Conservation (phyloP, 2,113 vertebrate genomes). For the Himantopus leucocephalus region DNA sequence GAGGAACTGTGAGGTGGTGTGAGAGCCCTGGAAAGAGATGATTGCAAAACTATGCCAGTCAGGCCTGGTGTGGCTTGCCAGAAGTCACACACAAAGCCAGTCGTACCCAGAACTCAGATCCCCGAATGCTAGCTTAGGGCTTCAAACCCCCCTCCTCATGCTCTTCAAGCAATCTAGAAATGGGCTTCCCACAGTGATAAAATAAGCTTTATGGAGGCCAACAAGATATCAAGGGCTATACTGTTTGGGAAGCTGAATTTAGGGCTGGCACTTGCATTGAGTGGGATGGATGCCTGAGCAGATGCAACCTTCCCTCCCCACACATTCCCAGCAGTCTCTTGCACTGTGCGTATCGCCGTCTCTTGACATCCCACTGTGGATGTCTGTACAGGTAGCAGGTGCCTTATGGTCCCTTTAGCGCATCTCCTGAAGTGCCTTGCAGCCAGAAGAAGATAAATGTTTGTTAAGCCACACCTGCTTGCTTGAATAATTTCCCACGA, state of each 20-base stretch:
- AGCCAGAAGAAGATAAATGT: constrained; percentile 17
- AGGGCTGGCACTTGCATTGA: neutral
- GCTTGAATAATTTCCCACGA: constrained; percentile 52
- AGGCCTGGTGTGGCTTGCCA: neutral
- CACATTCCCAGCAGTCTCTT: neutral
- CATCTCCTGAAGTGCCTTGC: neutral
- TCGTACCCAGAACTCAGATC: neutral
- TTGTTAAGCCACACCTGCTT: constrained; percentile 20
- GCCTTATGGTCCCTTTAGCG: neutral
- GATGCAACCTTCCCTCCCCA: neutral
- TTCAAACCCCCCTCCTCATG: neutral
- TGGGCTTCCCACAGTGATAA: neutral
- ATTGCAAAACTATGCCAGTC: neutral
- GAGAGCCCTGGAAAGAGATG: neutral
- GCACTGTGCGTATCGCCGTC: fast-evolving
- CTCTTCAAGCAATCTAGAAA: neutral
- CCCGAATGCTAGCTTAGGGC: neutral
- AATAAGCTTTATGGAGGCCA: fast-evolving
- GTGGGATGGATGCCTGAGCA: neutral
- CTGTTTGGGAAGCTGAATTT: neutral
- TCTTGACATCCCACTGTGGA: neutral
- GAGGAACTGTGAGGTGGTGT: neutral
- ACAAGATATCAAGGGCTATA: fast-evolving
- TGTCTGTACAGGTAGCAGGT: neutral
- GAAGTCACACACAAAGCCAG: neutral